phyloP scores from a whole-genome alignment of 2,888 invertebrate genomes.

The Neria commutata region DNA sequence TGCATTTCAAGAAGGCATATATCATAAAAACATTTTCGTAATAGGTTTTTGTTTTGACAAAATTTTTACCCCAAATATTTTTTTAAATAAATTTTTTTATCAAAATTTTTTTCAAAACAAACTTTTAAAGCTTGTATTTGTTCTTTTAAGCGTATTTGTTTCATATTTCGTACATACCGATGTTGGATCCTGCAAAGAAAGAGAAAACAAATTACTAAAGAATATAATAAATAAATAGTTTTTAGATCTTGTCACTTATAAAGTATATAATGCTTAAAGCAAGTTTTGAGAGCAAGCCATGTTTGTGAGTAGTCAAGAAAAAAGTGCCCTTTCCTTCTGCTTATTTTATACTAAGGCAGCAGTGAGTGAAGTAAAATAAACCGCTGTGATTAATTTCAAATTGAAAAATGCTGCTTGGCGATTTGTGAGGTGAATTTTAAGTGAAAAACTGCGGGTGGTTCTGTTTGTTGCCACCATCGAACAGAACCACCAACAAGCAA shows the following conservation, averaged over 20 bases:
- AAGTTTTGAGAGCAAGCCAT: neutral
- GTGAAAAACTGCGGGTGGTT: conserved; percentile 40
- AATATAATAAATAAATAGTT: conserved; percentile 2
- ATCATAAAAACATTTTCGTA: too few species aligned
- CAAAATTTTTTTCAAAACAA: too few species aligned
- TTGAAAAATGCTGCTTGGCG: conserved; percentile 4
- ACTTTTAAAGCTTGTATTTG: neutral
- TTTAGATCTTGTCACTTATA: neutral
- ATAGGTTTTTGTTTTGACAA: too few species aligned
- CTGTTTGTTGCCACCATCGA: conserved; percentile 34
- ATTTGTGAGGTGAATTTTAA: conserved; percentile 38
- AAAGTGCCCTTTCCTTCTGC: neutral
- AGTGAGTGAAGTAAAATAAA: conserved; percentile 24
- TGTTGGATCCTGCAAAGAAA: conserved; percentile 60
- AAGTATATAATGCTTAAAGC: neutral
- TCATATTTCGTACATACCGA: conserved; percentile 54
- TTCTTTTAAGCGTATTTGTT: too few species aligned
- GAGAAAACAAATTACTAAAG: conserved; percentile 27
- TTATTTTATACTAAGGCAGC: conserved; percentile 6
- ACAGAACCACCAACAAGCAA: conserved; percentile 11
- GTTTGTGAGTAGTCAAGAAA: neutral
- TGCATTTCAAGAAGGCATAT: too few species aligned
- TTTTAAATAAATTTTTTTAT: too few species aligned
- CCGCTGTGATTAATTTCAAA: conserved; percentile 3
- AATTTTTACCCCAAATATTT: too few species aligned